Evolutionary conservation across 2,113 vertebrate species (phyloP).

Genomic region (Rana temporaria): DNA sequence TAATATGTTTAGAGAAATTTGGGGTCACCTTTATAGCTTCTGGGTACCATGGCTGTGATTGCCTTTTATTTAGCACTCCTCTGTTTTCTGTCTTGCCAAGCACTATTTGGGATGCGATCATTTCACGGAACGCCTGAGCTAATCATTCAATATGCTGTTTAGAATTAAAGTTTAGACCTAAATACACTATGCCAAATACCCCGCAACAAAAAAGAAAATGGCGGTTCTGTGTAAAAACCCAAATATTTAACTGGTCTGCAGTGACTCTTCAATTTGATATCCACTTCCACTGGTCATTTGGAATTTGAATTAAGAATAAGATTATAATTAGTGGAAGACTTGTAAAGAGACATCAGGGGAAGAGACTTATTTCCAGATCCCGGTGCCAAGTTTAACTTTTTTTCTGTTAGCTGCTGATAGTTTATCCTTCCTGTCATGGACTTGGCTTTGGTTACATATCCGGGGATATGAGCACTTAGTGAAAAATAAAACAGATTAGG

Average conservation of each 20-base stretch:
- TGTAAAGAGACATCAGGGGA: conserved; percentile 2
- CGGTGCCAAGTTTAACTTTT: conserved; percentile 41
- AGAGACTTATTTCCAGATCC: conserved; percentile 18
- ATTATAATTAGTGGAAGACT: conserved; percentile 17
- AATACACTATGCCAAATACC: too few relatives aligned
- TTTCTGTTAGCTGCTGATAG: conserved; percentile 14
- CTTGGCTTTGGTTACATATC: background rate
- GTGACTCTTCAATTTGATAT: background rate
- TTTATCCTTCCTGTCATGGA: conserved; percentile 39
- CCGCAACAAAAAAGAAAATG: background rate
- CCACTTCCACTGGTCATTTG: background rate
- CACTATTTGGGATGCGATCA: too few relatives aligned
- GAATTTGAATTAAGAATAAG: conserved; percentile 13
- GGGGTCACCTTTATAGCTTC: too few relatives aligned
- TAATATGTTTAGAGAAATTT: too few relatives aligned
- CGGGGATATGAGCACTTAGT: conserved; percentile 29
- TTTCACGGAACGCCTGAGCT: too few relatives aligned
- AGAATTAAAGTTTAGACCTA: too few relatives aligned
- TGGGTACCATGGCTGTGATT: too few relatives aligned
- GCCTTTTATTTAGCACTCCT: too few relatives aligned
- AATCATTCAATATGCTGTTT: too few relatives aligned
- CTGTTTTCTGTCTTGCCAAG: too few relatives aligned
- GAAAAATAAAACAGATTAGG: conserved; percentile 34
- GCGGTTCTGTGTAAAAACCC: background rate
- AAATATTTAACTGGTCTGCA: background rate